Base-by-base conservation (phyloP, 2,888 invertebrate genomes). In the Chymomyza fuscimana region DNA sequence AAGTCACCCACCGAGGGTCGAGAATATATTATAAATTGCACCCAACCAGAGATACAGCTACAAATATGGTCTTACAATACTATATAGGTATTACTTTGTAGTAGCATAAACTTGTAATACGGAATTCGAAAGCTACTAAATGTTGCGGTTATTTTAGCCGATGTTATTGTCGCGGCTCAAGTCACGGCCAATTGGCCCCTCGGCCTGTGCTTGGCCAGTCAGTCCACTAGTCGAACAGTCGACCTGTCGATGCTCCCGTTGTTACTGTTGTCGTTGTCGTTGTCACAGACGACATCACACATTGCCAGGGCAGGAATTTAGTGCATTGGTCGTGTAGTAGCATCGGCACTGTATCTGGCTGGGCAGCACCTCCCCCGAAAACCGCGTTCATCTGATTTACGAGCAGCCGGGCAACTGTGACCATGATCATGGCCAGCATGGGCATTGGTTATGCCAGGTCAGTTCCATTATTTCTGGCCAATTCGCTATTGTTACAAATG, bases 401-500 rank as follows among this genome's bases (percentile, higher is more conserved):
- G 77, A 78, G 80, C 75, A 59, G 50, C 16, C 69, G 56, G 36
- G 51, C 63, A 67, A 25, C 76, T 81, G 65, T 76, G 77, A 67
- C 84, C 76, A 87, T 69, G 84, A 87, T 79, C 88, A 75, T 79
- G 73, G 81, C 66, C 32, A 32, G 32, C 59, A 63, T 67, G 69
- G 40, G 62, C 60, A 71, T 46, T 64, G 74, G 74, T 85, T 82
- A 75, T 77, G 79, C 73, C 83, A 87, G 86, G 86, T 86, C 89
- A 89, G 88, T 83, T 80, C 86, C 86, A 86, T 89, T 86, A 88
- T 86, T 87, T 84, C 73, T 67, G 75, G 76, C 86, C 86, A 88
- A 88, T 88, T 88, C 89, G 89, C 87, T 80, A 89, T 90, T 90
- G 90, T 90, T 90, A 87, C 86, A 82, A 90, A 90, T 90, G 91